Conservation (phyloP, 2,797 vertebrate genomes). For the Clarias pachynema region DNA sequence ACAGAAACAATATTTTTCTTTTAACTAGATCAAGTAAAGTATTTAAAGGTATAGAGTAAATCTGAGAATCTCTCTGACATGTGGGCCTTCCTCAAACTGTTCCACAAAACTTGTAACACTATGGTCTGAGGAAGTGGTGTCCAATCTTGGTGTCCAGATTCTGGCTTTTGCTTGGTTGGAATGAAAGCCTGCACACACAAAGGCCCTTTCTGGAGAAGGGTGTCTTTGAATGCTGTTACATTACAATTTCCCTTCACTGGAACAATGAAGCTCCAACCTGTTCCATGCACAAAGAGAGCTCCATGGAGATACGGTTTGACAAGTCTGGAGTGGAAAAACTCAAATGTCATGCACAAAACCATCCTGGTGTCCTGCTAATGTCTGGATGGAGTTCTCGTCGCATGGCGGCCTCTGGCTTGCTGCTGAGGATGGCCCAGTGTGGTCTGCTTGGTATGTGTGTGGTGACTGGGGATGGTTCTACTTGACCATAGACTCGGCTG, state of each 20-base stretch:
- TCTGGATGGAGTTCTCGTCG: too few species aligned
- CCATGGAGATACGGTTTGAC: background rate
- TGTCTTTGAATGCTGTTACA: background rate
- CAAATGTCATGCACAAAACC: too few species aligned
- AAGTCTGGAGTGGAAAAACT: background rate
- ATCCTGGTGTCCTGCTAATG: too few species aligned
- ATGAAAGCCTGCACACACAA: too few species aligned
- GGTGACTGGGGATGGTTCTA: too few species aligned
- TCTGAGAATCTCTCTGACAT: background rate
- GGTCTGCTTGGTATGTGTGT: too few species aligned
- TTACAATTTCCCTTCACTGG: background rate
- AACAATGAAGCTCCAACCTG: background rate
- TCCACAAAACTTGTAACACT: background rate
- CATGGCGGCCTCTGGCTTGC: too few species aligned
- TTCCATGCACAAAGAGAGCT: background rate
- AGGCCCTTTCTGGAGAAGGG: background rate
- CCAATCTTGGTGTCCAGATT: too few species aligned
- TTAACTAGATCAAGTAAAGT: background rate
- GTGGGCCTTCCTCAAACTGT: background rate
- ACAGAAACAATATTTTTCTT: background rate
- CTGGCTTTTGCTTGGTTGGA: too few species aligned
- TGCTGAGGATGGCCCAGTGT: too few species aligned
- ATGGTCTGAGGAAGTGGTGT: background rate
- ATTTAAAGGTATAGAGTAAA: background rate
- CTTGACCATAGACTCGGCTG: too few species aligned